Base-by-base conservation (phyloP, 2,113 vertebrate species). In the Anoura caudifer region DNA sequence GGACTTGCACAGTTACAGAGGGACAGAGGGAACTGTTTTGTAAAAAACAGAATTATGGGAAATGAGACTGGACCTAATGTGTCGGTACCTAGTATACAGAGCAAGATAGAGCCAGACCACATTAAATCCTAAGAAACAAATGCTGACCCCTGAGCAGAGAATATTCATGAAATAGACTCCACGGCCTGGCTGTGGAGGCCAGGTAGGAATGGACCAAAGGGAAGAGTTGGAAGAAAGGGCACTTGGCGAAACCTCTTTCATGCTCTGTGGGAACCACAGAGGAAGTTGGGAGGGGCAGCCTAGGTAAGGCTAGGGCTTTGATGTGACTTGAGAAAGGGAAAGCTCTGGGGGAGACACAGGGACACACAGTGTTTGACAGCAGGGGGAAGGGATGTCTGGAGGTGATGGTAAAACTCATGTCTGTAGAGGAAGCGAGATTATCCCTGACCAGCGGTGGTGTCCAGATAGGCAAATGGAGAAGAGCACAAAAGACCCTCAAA, bases 61-160 rank as follows among this genome's bases (percentile, higher is more conserved):
- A 70, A 31, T 75, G 16, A 89, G 45, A 20, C 16, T 84, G 22
- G 54, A 84, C 5, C 15, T 61, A 36, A 73, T 16, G 2, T 31
- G 22, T 50, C 2, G 0, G 0, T 2, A 50, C 28, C 26, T 47
- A 5, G 2, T 16, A 28, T 13, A 38, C 2, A 56, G 3, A 93
- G 26, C 80, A 24, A 47, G 47, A 77, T 43, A 43, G 47, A 41
- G 8, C 26, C 54, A 77, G 24, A 75, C 15, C n/a, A 56, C 17
- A 31, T 10, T 11, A 11, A 22, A 70, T n/a, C 14, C 41, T 75
- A 5, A 63, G n/a, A 81, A 82, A 83, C 26, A 73, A 61, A n/a
- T 13, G n/a, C 16, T 31, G 15, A 70, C 10, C 12, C 22, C 69
- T 79, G 8, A 83, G 83, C 5, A 82, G 33, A 67, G 20, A 69